These are phyloP conservation scores for Delphinapterus leucas DNA, from an alignment of 2,113 vertebrate species.

Conservation along the genomic window DNA sequence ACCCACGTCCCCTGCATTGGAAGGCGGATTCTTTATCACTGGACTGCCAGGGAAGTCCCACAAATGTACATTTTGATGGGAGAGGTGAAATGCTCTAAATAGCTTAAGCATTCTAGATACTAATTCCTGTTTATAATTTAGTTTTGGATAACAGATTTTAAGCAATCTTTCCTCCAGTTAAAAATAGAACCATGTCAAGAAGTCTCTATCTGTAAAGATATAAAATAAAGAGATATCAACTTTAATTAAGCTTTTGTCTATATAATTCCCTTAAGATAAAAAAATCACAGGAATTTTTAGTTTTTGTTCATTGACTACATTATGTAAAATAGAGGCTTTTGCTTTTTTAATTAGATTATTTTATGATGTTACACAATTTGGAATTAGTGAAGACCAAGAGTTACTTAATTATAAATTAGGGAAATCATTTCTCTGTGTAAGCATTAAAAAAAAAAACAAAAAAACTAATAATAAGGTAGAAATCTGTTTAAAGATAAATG, in stretches of 20 bases:
- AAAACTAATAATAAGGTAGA: constrained; percentile 36
- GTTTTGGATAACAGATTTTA: neutral
- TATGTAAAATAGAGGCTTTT: constrained; percentile 71
- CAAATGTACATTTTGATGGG: neutral
- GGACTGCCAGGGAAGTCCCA: neutral
- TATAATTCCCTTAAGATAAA: constrained; percentile 75
- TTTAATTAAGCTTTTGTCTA: constrained; percentile 80
- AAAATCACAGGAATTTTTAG: constrained; percentile 67
- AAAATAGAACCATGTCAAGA: constrained; percentile 24
- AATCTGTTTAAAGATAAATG: constrained; percentile 41
- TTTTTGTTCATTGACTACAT: constrained; percentile 73
- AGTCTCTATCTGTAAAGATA: constrained; percentile 75
- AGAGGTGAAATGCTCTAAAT: neutral
- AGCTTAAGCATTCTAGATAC: neutral
- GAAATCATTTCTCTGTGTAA: constrained; percentile 64
- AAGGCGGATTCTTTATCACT: no score
- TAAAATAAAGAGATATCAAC: constrained; percentile 77
- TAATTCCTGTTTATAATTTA: neutral
- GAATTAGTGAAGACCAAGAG: constrained; percentile 71
- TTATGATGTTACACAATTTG: constrained; percentile 74
- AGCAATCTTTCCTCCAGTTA: neutral
- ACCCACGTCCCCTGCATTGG: no score
- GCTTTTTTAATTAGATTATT: constrained; percentile 73
- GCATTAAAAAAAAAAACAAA: constrained; percentile 38
- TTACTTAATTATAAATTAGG: constrained; percentile 73